These are phyloP conservation scores for Melanostigma gelatinosum DNA, from an alignment of 2,113 vertebrate species.

Conservation along the genomic window DNA sequence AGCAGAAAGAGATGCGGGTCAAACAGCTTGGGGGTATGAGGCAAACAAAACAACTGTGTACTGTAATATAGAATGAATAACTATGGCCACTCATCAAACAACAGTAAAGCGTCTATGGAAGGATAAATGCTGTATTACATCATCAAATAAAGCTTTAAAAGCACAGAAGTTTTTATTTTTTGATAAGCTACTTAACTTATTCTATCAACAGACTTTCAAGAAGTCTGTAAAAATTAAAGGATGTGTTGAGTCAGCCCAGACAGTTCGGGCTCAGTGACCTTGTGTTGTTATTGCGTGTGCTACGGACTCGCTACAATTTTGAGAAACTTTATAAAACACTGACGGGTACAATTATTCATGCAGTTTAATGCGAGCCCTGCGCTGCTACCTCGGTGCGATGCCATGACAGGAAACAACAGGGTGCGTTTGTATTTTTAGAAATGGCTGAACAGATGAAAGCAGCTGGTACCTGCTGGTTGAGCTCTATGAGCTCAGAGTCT, in stretches of 20 bases:
- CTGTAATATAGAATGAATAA: background rate
- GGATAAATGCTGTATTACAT: background rate
- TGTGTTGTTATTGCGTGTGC: background rate
- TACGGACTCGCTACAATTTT: background rate
- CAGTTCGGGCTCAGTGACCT: background rate
- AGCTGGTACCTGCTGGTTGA: conserved; percentile 92
- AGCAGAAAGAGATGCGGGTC: background rate
- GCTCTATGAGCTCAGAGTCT: conserved; percentile 87
- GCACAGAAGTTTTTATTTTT: background rate
- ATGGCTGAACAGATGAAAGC: background rate
- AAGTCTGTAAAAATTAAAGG: background rate
- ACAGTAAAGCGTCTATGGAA: background rate
- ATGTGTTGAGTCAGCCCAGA: conserved; percentile 1
- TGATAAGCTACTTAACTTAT: background rate
- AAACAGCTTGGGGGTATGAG: background rate
- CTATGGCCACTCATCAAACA: background rate
- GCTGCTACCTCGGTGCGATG: background rate
- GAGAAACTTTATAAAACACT: background rate
- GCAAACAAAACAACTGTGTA: background rate
- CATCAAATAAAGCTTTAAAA: background rate
- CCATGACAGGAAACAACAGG: background rate
- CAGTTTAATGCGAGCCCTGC: background rate
- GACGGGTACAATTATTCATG: background rate
- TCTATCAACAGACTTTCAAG: background rate
- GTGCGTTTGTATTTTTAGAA: background rate